Evolutionary conservation across 1,140 invertebrate species (phyloP), one percentile per base, ranked within the genome.

Genomic region (Lasioglossum baleicum): DNA sequence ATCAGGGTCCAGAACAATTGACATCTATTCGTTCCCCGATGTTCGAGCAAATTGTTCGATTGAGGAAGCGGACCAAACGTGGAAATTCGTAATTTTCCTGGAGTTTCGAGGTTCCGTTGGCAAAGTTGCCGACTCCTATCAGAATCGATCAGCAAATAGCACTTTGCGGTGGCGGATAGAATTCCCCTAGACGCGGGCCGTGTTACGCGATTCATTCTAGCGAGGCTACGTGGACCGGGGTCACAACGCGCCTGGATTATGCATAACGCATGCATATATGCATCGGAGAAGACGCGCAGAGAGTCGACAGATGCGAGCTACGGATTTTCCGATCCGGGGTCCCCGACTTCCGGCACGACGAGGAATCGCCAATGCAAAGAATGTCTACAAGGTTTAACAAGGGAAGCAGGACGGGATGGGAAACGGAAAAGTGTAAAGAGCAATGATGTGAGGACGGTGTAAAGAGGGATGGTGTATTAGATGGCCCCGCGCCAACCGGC

Each of bases 401-500:
- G 53, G 48, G 13, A 4, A 10, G 13, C 51, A 6, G 48, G 17
- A 35, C 17, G 11, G 31, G 42, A 22, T 10, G 31, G 31, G 53
- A 56, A 42, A 11, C 4, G 53, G 56, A 40, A 20, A 53, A 64
- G 26, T 35, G 75, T 22, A 31, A 64, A 78, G 22, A 64, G 60
- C 44, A 48, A 76, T 26, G 74, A 76, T 20, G 74, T 8, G 51
- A 40, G 53, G 42, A 20, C n/a, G 15, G 75, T 61, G 20, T 56
- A 51, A 61, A 80, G n/a, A 31, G 51, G 53, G 48, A 51, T n/a
- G 63, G 77, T 73, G 78, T 78, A 84, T 85, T 80, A 83, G 78
- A 78, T 87, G 82, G 85, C 80, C n/a, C 20, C 11, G n/a, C 66
- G 85, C 85, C 87, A 88, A 83, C 64, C 61, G 15, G 56, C 68